phyloP scores from a whole-genome alignment of 2,797 vertebrate species.

The Amblyopsis hoosieri region DNA sequence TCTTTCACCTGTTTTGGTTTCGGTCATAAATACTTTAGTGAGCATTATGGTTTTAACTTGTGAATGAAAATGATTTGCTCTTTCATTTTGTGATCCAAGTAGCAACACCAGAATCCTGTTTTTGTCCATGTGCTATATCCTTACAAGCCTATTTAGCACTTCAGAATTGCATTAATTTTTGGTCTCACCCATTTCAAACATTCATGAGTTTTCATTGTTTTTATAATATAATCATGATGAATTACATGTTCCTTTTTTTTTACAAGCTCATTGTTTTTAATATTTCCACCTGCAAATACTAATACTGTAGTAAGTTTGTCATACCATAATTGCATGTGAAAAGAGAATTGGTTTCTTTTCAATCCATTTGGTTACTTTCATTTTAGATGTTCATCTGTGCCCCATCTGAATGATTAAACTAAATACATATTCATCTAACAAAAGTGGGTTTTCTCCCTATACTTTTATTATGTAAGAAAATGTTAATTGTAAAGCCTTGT shows the following conservation, averaged over 20 bases:
- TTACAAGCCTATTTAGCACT: conserved; percentile 13
- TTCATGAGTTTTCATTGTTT: conserved; percentile 41
- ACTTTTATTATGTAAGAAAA: background rate
- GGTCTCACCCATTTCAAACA: conserved; percentile 4
- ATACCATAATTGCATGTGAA: conserved; percentile 51
- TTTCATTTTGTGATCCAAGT: conserved; percentile 34
- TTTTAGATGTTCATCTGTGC: conserved; percentile 49
- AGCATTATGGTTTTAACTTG: conserved; percentile 24
- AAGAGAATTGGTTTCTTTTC: conserved; percentile 41
- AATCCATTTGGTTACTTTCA: conserved; percentile 41
- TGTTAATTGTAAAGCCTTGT: background rate
- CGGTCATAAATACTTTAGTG: conserved; percentile 14
- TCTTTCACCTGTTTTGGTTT: conserved; percentile 12
- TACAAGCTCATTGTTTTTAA: conserved; percentile 27
- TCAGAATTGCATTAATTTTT: conserved; percentile 14
- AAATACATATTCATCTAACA: conserved; percentile 45
- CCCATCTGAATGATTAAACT: conserved; percentile 61
- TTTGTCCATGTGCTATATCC: conserved; percentile 16
- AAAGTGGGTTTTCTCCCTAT: background rate
- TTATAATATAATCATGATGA: conserved; percentile 26
- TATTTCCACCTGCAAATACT: conserved; percentile 49
- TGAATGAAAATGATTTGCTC: conserved; percentile 35
- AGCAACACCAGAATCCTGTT: conserved; percentile 49
- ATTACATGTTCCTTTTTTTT: conserved; percentile 33
- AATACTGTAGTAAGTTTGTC: conserved; percentile 36